Base-by-base conservation (phyloP, 2,797 vertebrate species). In the Cirrhinus molitorella region DNA sequence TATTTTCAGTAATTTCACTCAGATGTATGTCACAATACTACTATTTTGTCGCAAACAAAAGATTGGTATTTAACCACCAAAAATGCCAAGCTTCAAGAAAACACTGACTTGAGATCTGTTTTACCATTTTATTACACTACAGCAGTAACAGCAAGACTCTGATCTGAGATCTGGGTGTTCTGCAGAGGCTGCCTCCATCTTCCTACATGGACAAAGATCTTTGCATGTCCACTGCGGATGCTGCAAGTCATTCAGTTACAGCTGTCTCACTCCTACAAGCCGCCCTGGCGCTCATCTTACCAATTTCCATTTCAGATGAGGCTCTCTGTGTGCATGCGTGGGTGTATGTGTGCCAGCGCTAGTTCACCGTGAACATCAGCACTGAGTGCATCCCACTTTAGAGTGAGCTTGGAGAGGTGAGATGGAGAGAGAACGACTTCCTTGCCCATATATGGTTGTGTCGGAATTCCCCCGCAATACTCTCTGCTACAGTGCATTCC, bases 381-480 rank as follows among this genome's bases (percentile, higher is more conserved):
- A 57, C 47, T 77, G 80, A 55, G 81, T 67, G 80, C 81, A 79
- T 88, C 78, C 81, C 81, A 87, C 88, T 83, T 85, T 70, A 53
- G 21, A 51, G 59, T 53, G n/a, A 74, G 83, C 53, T 45, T 61
- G 70, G 49, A 67, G 70, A 65, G 79, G 72, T 74, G 37, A 81
- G 67, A 43, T 55, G 57, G 73, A 72, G 61, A 61, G 72, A 81
- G 83, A 83, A 55, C 78, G 5, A 81, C 90, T 92, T 93, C 92
- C 88, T 73, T 81, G 10, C 1, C 94, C 91, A 90, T 90, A 89
- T 91, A 90, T 87, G 92, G 92, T 57, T 66, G 79, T 89, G 88
- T 88, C 91, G 94, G 93, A 94, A 94, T 93, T 82, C 89, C 91
- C 88, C 87, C 63, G 53, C 91, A 89, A 90, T 91, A 88, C 86